Evolutionary conservation across 1,140 invertebrate species (phyloP), one percentile per base, ranked within the genome.

Genomic region (Drosophila mayri): DNA sequence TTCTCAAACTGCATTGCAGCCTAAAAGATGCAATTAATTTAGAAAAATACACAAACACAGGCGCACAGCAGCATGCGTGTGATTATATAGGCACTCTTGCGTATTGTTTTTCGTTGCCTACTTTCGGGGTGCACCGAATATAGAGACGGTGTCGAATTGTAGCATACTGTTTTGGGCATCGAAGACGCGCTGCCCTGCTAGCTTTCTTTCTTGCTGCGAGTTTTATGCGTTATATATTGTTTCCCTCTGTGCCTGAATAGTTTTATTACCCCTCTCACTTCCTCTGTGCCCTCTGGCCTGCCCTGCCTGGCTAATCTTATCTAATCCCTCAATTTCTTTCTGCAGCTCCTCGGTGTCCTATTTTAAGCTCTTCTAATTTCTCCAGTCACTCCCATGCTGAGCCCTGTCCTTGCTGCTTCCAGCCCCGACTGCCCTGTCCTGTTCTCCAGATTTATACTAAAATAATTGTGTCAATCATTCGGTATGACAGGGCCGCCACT

Each of bases 401-500:
- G 46, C 9, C 32, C 25, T 28, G 65, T 66, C 63, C 9, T 35
- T 55, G 38, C n/a, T 43, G 6, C 18, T 1, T 16, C 8, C 4
- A 28, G 9, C 20, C 40, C 40, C 50, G 9, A 14, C 22, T 46
- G 12, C 12, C 11, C 32, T 47, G 12, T 7, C 16, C 43, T 35
- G 12, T 4, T 11, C 43, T 35, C 28, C 37, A 41, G 54, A 60
- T 37, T 72, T 41, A 18, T 35, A 41, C n/a, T 25, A 18, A 72
- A 72, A 59, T 73, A 73, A 73, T 49, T 72, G 70, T 72, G 70
- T 72, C 70, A 73, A 73, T 73, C 70, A 73, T 35, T 22, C 30
- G 43, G 28, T 11, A 28, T 72, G 52, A 49, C 68, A 72, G 43
- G 20, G 5, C 20, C 50, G 20, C 64, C 50, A 50, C 44, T 50